A percentile compares a stretch with the other conserved stretches of the same genome.
phyloP scores from a whole-genome alignment of 1,140 invertebrate genomes.

The Spodoptera litura region DNA sequence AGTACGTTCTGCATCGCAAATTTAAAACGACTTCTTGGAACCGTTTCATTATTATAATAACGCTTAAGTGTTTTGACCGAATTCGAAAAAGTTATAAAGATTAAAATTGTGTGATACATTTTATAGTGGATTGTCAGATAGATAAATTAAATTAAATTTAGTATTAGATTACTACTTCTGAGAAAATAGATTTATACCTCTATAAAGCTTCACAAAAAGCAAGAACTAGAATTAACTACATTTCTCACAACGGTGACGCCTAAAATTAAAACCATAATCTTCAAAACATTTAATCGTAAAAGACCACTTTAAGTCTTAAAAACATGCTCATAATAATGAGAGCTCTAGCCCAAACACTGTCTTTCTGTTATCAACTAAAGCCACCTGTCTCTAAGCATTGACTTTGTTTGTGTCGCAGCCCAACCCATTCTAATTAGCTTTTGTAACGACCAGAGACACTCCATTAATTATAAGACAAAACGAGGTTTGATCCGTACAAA shows the following conservation, averaged over 20 bases:
- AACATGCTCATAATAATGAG: background rate
- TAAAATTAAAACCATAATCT: too few relatives aligned
- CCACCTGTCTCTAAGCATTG: conserved; percentile 67
- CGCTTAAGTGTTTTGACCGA: conserved; percentile 25
- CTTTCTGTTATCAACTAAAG: conserved; percentile 65
- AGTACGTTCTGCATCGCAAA: conserved; percentile 33
- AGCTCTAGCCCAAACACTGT: conserved; percentile 38
- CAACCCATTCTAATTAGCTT: conserved; percentile 70
- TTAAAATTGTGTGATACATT: background rate
- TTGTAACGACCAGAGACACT: conserved; percentile 68
- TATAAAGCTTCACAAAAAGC: too few relatives aligned
- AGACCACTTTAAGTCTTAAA: too few relatives aligned
- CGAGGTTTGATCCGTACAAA: conserved; percentile 61
- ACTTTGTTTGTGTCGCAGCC: conserved; percentile 65
- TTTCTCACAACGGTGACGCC: too few relatives aligned
- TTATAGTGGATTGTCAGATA: too few relatives aligned
- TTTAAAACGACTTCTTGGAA: conserved; percentile 39
- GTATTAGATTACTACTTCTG: too few relatives aligned
- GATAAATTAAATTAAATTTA: too few relatives aligned
- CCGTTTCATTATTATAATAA: conserved; percentile 42
- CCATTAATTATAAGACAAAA: conserved; percentile 71
- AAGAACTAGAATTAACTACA: too few relatives aligned
- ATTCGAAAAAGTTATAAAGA: conserved; percentile 21
- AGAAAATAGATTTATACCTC: background rate
- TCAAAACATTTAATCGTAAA: too few relatives aligned